A percentile compares a stretch with the other conserved stretches of the same genome.
These are phyloP conservation scores for Spodoptera litura DNA, from an alignment of 1,140 invertebrate species.

Conservation along the genomic window DNA sequence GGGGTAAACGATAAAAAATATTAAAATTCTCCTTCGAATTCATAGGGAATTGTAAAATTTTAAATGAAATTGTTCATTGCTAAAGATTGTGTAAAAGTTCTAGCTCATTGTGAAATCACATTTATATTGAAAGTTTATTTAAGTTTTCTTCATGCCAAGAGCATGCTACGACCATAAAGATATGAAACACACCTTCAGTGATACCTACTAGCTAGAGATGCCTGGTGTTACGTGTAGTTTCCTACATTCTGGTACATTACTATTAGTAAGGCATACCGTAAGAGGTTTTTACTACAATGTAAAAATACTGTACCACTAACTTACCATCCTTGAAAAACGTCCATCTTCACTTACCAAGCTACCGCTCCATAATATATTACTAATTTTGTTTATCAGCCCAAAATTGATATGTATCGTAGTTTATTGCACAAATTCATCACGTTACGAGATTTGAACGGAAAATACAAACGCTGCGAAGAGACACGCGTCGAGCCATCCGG, in stretches of 20 bases:
- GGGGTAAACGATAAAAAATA: slow-evolving; percentile 82
- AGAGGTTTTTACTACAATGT: slow-evolving; percentile 68
- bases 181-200: slow-evolving; percentile 53
- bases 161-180: slow-evolving; percentile 46
- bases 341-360: slow-evolving; percentile 74
- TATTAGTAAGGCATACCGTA: slow-evolving; percentile 78
- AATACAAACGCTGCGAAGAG: slow-evolving; percentile 61
- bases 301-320: slow-evolving; percentile 77
- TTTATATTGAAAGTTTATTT: slow-evolving; percentile 29
- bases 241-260: slow-evolving; percentile 64
- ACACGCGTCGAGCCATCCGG: slow-evolving; percentile 72
- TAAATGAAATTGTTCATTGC: slow-evolving; percentile 40
- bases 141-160: slow-evolving; percentile 28
- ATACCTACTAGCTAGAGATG: slow-evolving; percentile 53
- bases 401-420: slow-evolving; percentile 85
- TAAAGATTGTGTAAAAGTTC: slow-evolving; percentile 42
- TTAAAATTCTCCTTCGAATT: slow-evolving; percentile 64
- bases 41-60: slow-evolving; percentile 55
- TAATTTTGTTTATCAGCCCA: slow-evolving; percentile 76
- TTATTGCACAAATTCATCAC: slow-evolving; percentile 82
- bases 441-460: slow-evolving; percentile 62
- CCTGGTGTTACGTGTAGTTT: slow-evolving; percentile 53
- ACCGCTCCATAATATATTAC: slow-evolving; percentile 76
- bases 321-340: slow-evolving; percentile 65
- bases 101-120: slow-evolving; percentile 53